Evolutionary conservation across 2,113 vertebrate species (phyloP).

Genomic region (Sinocyclocheilus grahami): DNA sequence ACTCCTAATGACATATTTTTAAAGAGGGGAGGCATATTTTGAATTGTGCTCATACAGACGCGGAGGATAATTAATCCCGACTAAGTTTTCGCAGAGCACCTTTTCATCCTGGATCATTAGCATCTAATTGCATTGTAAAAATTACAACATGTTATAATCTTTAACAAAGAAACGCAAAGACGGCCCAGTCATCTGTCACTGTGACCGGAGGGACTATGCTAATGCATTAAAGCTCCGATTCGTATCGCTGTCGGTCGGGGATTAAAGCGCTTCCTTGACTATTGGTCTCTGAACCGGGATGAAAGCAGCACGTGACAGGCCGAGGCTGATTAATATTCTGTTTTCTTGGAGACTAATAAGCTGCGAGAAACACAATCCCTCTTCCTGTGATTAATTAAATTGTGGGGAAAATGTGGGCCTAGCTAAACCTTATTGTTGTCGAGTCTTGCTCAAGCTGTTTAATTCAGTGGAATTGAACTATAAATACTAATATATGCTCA

Average conservation of each 20-base stretch:
- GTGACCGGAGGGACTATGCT: background rate
- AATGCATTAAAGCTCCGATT: slow-evolving; percentile 14
- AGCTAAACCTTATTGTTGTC: background rate
- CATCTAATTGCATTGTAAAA: slow-evolving; percentile 23
- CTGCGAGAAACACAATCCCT: slow-evolving; percentile 16
- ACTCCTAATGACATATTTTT: slow-evolving; percentile 21
- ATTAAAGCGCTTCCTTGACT: slow-evolving; percentile 16
- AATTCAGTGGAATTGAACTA: slow-evolving; percentile 52
- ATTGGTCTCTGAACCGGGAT: slow-evolving; percentile 8
- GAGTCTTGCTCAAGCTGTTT: slow-evolving; percentile 29
- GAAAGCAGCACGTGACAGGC: background rate
- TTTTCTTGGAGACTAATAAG: background rate
- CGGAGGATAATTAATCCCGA: background rate
- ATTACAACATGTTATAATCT: slow-evolving; percentile 39
- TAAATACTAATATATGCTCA: slow-evolving; percentile 64
- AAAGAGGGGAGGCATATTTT: slow-evolving; percentile 17
- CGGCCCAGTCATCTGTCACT: slow-evolving; percentile 17
- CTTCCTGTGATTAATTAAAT: slow-evolving; percentile 43
- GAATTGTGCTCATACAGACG: background rate
- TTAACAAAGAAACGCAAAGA: slow-evolving; percentile 16
- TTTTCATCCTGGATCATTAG: slow-evolving; percentile 19
- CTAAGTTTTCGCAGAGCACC: background rate
- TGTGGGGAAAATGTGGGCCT: slow-evolving; percentile 14
- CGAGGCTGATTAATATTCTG: slow-evolving; percentile 28
- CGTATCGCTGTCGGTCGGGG: background rate